A percentile compares a stretch with the other conserved stretches of the same genome.
Conservation (phyloP, 35 echinoderm and acorn worm genomes). For the Acanthaster planci region DNA sequence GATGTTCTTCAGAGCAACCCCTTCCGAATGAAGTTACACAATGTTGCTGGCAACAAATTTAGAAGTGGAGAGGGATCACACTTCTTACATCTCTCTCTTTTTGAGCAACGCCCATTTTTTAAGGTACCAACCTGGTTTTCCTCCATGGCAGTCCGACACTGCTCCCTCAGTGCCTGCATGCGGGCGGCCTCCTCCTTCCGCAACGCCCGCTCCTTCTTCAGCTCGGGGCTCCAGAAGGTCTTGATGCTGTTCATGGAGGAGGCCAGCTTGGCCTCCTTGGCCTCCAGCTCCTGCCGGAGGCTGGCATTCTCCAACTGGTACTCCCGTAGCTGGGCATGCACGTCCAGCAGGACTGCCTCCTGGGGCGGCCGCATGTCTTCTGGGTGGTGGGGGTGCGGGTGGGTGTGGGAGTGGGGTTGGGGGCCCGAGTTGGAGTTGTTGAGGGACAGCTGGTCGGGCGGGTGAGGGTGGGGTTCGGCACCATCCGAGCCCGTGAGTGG, state of each 20-base stretch:
- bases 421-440: conserved; percentile 18
- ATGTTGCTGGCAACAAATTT: too few relatives aligned
- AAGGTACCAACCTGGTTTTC: conserved; percentile 93
- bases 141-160: conserved; percentile 76
- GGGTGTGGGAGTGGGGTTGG: conserved; percentile 32
- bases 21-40: too few relatives aligned
- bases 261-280: conserved; percentile 85
- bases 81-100: too few relatives aligned
- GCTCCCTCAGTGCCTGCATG: conserved; percentile 87
- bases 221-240: conserved; percentile 98
- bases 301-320: conserved; percentile 86
- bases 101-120: not conserved
- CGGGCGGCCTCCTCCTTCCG: conserved; percentile 88
- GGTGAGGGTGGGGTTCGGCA: conserved; percentile 16
- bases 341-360: conserved; percentile 70
- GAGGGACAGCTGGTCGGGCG: not conserved
- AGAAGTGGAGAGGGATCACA: too few relatives aligned
- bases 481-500: conserved; percentile 45
- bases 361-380: conserved; percentile 54
- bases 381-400: conserved; percentile 5
- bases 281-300: conserved; percentile 82
- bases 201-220: conserved; percentile 94
- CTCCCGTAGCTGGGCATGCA: conserved; percentile 84
- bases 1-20: too few relatives aligned
- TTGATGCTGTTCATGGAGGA: conserved; percentile 99